Base-by-base conservation (phyloP, 2,888 invertebrate species). In the Osmoderma eremita region DNA sequence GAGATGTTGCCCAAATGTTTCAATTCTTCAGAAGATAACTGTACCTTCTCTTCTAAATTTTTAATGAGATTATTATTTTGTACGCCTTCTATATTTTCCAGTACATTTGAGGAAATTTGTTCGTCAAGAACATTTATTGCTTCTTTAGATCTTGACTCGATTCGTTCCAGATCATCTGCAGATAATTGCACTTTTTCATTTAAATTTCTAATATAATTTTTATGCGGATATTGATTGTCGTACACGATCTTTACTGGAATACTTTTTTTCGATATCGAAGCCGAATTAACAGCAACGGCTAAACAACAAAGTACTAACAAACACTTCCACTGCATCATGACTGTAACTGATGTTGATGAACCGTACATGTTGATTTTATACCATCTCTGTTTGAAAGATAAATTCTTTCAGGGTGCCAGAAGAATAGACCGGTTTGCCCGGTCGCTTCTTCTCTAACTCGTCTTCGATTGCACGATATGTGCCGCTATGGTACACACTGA, bases 261-360 rank as follows among this genome's bases (percentile, higher is more conserved):
- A 51, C 69, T 63, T 17, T 53, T 49, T 30, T 67, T 61, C 17
- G 63, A 70, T 15, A 78, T 69, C 13, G 72, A 61, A 17, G 75
- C 76, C 49, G 73, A 71, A 38, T 71, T 69, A 24, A 72, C 76
- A 63, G 70, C 72, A 67, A 71, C 73, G 41, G 76, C 63, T 58
- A 77, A 65, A 71, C 73, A 65, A 71, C 73, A 70, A 58, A 76
- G 67, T 69, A 75, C 69, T 66, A 75, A 70, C 68, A 74, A 68
- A 71, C 75, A 78, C 76, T 75, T 76, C 56, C 73, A 74, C 70
- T 74, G 72, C 78, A 77, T 78, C 70, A 67, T 75, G 73, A 64
- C 69, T 74, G 67, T 70, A 72, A 80, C 80, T 81, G 75, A 75
- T 77, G 79, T 76, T 79, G 77, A 77, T 80, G 78, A 80, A 79